These are phyloP conservation scores for Bombycilla garrulus DNA, from an alignment of 2,113 vertebrate species.

Conservation along the genomic window DNA sequence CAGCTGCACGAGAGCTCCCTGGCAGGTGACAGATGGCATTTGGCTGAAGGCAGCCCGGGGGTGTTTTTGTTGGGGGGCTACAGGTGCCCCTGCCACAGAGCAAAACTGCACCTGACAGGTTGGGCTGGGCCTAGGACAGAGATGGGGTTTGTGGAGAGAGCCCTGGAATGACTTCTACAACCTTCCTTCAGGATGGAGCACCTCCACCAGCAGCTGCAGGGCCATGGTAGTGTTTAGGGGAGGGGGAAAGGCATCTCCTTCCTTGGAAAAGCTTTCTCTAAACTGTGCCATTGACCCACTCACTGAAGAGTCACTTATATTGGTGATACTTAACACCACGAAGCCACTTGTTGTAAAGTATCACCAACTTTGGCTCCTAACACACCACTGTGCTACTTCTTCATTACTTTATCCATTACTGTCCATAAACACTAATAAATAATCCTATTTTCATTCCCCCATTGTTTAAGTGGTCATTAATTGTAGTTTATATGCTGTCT, in stretches of 20 bases:
- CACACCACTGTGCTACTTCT: neutral
- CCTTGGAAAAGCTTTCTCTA: neutral
- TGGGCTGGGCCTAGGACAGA: neutral
- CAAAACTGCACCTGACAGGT: neutral
- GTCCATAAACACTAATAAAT: slow-evolving; percentile 49
- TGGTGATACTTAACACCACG: no score
- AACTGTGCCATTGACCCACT: neutral
- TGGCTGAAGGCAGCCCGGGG: neutral
- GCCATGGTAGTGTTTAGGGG: neutral
- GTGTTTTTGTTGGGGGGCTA: neutral
- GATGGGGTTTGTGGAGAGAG: neutral
- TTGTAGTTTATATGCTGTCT: slow-evolving; percentile 65
- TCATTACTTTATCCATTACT: slow-evolving; percentile 39
- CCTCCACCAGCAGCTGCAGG: neutral
- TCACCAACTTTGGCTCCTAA: neutral
- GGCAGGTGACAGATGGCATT: neutral
- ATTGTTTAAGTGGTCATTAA: slow-evolving; percentile 60
- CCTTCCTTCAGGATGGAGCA: neutral
- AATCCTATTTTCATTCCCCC: slow-evolving; percentile 38
- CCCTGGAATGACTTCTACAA: neutral
- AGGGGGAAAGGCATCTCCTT: neutral
- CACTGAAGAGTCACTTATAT: neutral
- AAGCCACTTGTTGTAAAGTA: neutral
- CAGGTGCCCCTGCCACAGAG: neutral
- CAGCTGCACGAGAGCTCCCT: neutral